phyloP scores from a whole-genome alignment of 2,113 vertebrate species.

The Pitta sordida region DNA sequence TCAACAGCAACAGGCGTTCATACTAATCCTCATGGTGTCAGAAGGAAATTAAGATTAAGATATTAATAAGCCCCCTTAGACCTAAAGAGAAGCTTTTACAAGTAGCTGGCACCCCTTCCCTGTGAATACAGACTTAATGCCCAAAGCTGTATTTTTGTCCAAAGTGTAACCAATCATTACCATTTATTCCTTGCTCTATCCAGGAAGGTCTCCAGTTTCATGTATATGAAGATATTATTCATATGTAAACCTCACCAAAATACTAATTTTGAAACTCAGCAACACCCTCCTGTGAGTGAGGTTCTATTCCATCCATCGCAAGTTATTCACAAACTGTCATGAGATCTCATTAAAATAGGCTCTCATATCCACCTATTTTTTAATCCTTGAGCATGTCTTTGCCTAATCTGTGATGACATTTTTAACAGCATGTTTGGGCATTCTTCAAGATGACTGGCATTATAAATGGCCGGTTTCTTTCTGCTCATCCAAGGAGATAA shows the following conservation, averaged over 20 bases:
- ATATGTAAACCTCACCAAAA: neutral
- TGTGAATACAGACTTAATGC: neutral
- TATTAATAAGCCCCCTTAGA: neutral
- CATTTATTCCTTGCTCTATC: neutral
- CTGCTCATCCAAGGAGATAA: neutral
- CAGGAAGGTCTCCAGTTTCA: neutral
- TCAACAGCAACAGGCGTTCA: neutral
- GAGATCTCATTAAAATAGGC: rapidly evolving
- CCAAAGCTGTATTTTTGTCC: neutral
- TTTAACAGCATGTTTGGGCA: neutral
- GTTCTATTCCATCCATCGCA: neutral
- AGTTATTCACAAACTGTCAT: neutral
- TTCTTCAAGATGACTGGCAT: neutral
- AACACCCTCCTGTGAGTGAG: neutral
- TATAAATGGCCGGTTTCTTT: neutral
- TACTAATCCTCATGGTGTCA: neutral
- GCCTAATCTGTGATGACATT: neutral
- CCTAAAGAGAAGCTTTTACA: neutral
- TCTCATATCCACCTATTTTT: neutral
- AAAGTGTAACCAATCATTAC: neutral
- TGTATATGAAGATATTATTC: neutral
- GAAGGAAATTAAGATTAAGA: neutral
- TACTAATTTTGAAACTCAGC: neutral
- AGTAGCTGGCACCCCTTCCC: neutral
- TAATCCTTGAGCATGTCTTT: neutral